These are phyloP conservation scores for Artibeus jamaicensis DNA, from an alignment of 2,797 vertebrate genomes.

Conservation along the genomic window DNA sequence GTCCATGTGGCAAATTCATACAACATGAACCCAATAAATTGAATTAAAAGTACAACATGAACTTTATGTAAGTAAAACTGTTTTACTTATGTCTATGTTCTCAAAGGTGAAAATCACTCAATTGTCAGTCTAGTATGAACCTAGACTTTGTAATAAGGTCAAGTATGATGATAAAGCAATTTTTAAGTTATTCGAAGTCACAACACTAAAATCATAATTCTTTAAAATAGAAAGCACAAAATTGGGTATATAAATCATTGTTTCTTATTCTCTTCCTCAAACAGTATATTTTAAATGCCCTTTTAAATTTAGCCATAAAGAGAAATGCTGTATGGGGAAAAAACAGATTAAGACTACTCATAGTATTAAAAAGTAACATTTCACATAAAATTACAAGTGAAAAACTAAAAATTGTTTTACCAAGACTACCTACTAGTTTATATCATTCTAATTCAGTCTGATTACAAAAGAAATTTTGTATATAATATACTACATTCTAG, in stretches of 20 bases:
- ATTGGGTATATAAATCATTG: slow-evolving; percentile 53
- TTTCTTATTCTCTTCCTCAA: slow-evolving; percentile 59
- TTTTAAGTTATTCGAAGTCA: background rate
- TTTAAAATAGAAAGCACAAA: slow-evolving; percentile 73
- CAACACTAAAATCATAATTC: background rate
- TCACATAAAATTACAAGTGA: background rate
- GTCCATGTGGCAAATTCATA: slow-evolving; percentile 24
- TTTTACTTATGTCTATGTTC: background rate
- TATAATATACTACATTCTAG: background rate
- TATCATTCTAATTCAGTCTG: background rate
- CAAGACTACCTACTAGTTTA: background rate
- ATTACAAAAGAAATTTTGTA: background rate
- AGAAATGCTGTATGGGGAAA: background rate
- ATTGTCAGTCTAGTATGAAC: background rate
- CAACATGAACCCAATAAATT: background rate
- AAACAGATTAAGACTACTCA: background rate
- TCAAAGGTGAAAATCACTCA: slow-evolving; percentile 25
- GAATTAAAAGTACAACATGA: background rate
- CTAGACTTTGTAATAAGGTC: slow-evolving; percentile 14
- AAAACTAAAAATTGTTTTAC: slow-evolving; percentile 6
- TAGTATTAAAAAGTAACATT: background rate
- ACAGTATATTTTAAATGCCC: background rate
- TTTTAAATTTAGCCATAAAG: background rate
- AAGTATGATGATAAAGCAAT: slow-evolving; percentile 20
- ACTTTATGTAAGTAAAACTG: background rate